A percentile compares a stretch with the other conserved stretches of the same genome.
phyloP scores from a whole-genome alignment of 92 coral and sea anemone genomes.

The Blastomussa wellsi region DNA sequence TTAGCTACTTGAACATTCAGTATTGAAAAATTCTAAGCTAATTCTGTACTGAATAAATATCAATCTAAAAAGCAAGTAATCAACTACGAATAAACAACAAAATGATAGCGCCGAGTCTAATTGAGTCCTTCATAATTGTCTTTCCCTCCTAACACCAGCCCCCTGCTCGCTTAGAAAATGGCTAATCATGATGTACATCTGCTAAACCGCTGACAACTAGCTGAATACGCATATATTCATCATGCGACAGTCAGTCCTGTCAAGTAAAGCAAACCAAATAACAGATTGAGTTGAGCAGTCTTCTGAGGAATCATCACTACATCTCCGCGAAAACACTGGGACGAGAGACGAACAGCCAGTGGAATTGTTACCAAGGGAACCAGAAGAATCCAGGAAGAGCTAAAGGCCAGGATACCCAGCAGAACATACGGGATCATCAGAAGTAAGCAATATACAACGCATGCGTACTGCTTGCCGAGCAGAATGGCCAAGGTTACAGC shows the following conservation, averaged over 20 bases:
- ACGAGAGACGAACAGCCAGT: conserved; percentile 51
- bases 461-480: conserved; percentile 63
- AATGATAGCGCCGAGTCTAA: no score
- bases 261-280: conserved; percentile 70
- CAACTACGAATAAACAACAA: no score
- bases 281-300: conserved; percentile 71
- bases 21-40: no score
- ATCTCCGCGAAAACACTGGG: conserved; percentile 67
- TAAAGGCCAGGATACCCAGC: conserved; percentile 40
- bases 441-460: conserved; percentile 58
- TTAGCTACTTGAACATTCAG: no score
- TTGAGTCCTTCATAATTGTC: no score
- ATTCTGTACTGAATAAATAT: no score
- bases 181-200: no score
- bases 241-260: conserved; percentile 16
- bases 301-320: conserved; percentile 60
- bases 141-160: no score
- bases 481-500: conserved; percentile 74
- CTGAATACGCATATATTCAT: not conserved
- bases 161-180: no score
- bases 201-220: no score
- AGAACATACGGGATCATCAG: conserved; percentile 61
- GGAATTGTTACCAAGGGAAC: conserved; percentile 73
- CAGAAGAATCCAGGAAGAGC: conserved; percentile 43
- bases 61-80: no score